Base-by-base conservation (phyloP, 1,140 invertebrate species). In the Portunus trituberculatus region DNA sequence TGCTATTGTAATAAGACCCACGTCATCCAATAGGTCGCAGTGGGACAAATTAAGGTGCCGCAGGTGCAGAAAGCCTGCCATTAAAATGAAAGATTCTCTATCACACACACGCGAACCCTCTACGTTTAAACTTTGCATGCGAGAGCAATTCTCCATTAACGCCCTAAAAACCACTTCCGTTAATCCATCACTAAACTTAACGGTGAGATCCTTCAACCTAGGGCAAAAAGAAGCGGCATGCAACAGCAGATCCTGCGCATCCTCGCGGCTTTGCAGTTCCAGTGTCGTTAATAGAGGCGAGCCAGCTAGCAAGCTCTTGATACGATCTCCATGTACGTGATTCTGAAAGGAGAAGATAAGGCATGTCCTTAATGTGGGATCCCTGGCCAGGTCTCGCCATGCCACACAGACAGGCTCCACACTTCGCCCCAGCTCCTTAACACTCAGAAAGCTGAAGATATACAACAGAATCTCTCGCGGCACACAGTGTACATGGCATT, bases 11-110 rank as follows among this genome's bases (percentile, higher is more conserved):
- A 90, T 88, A 16, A 96, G 67, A 8, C 95, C 89, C 83, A 31
- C n/a, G 32, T 96, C 94, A 82, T 94, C 92, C 59, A 96, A 89
- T 2, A 59, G 83, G 39, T 94, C 59, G 83, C 96, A 96, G 89
- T 96, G 95, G 29, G 96, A 96, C 45, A 96, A 92, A 83, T 96
- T 96, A 14, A 96, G 86, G 32, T 91, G 52, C 67, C 32, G 29
- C 67, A 96, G 45, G 25, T 94, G 83, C 14, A 67, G n/a, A 46
- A 96, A 93, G 4, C 89, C 39, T 16, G 96, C 83, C n/a, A 96
- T 94, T n/a, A 84, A 25, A 83, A 76, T 10, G 76, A 90, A 94
- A 86, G 92, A 96, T 28, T 93, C 84, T 52, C 48, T 83, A 83
- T 48, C 39, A 10, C 76, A 87, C 12, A 96, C 52, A 2, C 82